Percentiles rank a stretch among this genome's conserved stretches.
Conservation (phyloP, 1,140 invertebrate genomes). For the Caenorhabditis briggsae region DNA sequence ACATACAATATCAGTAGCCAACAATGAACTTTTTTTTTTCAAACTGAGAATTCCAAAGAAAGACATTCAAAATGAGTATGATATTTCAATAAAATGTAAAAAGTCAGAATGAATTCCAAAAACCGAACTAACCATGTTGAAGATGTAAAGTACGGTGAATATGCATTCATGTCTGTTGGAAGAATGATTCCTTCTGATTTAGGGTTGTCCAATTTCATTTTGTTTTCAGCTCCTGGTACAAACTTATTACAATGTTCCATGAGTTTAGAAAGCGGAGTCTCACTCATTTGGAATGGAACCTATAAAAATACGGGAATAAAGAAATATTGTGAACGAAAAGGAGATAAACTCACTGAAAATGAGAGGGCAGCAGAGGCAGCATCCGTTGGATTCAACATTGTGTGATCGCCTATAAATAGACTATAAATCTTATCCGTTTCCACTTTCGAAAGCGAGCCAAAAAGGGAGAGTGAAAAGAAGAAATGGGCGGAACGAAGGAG, state of each 20-base stretch:
- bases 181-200: constrained; percentile 11
- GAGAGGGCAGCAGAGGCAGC: background rate
- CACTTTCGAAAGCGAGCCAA: constrained; percentile 9
- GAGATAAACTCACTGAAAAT: constrained; percentile 38
- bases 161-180: constrained; percentile 14
- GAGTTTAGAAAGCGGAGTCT: constrained; percentile 22
- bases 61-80: too few relatives aligned
- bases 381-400: constrained; percentile 38
- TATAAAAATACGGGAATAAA: background rate
- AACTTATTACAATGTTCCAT: constrained; percentile 35
- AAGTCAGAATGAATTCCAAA: too few relatives aligned
- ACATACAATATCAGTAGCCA: too few relatives aligned
- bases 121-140: background rate
- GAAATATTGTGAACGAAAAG: background rate
- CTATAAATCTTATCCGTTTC: constrained; percentile 24
- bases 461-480: background rate
- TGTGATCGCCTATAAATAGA: background rate
- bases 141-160: constrained; percentile 1
- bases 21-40: too few relatives aligned
- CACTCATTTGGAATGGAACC: constrained; percentile 49
- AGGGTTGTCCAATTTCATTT: background rate
- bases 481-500: background rate
- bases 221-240: constrained; percentile 8
- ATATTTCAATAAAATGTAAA: too few relatives aligned
- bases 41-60: too few relatives aligned